Evolutionary conservation across 1,140 invertebrate genomes (phyloP), one percentile per base, ranked within the genome.

Genomic region (Aphelinus certus): DNA sequence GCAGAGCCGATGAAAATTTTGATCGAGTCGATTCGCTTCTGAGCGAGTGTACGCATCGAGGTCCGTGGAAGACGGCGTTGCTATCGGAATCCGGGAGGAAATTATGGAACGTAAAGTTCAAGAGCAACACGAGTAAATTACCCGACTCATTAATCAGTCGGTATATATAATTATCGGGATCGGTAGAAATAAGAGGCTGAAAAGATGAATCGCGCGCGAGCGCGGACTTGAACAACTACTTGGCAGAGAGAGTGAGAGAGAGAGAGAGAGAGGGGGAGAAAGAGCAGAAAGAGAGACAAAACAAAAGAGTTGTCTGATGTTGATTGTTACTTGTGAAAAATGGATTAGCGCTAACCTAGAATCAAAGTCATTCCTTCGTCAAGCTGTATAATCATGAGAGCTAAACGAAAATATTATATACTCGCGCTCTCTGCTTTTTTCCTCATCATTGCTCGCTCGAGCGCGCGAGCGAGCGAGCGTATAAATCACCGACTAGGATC

Each of bases 261-360:
- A 26, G 26, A 26, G 26, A 0, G 26, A 26, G 26, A 26, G 26
- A 0, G 26, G 26, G 26, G 26, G 26, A 26, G 26, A 26, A 26
- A 26, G 26, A 26, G 26, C 26, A 26, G 26, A 26, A 26, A 47
- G 46, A 6, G 2, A 26, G 61, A n/a, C 10, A 62, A 63, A 62
- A 55, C n/a, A 48, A 46, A 74, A 51, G 65, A 67, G 62, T 57
- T 66, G 26, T 48, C 57, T 3, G 47, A 75, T 75, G 61, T 43
- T 48, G 66, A 75, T 75, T 75, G 66, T 70, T 75, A 61, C 66
- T 64, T 69, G 10, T 63, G 73, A 63, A 75, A 75, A 75, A 75
- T 70, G 67, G 60, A 75, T 75, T 64, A 75, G 61, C 61, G 51
- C 43, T 7, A 75, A 64, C 66, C 55, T 75, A 63, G 61, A 75